Evolutionary conservation across 2,113 vertebrate species (phyloP).

Genomic region (Paradisaea rubra): DNA sequence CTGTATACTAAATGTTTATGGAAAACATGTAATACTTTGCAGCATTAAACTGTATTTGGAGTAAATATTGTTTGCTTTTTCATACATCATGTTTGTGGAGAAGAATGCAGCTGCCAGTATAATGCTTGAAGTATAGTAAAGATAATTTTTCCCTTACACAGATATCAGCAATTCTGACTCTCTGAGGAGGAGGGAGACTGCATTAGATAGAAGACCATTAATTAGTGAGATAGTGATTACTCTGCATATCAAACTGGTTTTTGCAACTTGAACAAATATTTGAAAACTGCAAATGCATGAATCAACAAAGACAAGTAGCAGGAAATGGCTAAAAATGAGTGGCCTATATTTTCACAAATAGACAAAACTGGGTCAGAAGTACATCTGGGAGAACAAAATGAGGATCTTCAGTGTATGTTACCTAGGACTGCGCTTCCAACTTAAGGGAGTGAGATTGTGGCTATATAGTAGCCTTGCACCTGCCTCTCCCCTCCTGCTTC

Average conservation of each 20-base stretch:
- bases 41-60: slow-evolving; percentile 6
- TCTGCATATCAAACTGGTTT: background rate
- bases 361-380: background rate
- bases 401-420: background rate
- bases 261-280: background rate
- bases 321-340: background rate
- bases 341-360: background rate
- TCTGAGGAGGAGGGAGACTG: background rate
- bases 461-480: background rate
- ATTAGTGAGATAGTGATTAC: background rate
- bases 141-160: background rate
- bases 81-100: background rate
- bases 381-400: background rate
- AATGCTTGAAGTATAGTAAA: background rate
- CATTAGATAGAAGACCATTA: background rate
- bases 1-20: background rate
- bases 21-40: background rate
- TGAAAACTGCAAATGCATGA: background rate
- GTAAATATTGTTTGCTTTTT: background rate
- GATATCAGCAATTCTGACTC: background rate
- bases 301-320: background rate
- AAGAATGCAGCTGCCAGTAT: background rate
- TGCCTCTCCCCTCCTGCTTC: background rate
- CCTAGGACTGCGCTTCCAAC: background rate
- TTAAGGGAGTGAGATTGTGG: background rate